These are phyloP conservation scores for Euphonia xanthogaster DNA, from an alignment of 2,797 vertebrate genomes.

Conservation along the genomic window DNA sequence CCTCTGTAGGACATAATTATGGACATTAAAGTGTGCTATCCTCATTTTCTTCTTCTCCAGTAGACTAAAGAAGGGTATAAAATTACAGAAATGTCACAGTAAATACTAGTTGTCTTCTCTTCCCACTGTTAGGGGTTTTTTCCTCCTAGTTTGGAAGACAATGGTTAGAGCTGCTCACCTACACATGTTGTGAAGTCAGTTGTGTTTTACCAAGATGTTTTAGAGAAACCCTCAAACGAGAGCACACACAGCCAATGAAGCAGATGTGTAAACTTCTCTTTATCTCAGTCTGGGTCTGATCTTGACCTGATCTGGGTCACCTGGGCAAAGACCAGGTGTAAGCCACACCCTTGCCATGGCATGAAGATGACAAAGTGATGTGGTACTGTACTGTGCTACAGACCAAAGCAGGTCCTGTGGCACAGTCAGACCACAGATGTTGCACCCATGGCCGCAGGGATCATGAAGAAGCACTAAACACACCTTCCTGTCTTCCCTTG, in stretches of 20 bases:
- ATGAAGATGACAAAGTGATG: background rate
- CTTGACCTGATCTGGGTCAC: background rate
- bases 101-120: background rate
- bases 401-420: background rate
- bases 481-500: background rate
- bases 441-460: background rate
- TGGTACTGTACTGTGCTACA: rapidly evolving
- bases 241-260: background rate
- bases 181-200: rapidly evolving
- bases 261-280: background rate
- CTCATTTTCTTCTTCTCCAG: background rate
- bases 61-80: background rate
- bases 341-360: background rate
- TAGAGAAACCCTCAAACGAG: background rate
- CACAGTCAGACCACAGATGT: background rate
- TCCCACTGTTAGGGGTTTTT: rapidly evolving
- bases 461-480: background rate
- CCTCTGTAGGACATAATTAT: background rate
- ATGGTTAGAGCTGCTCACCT: background rate
- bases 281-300: background rate
- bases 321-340: background rate
- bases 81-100: background rate
- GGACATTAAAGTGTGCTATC: background rate
- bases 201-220: background rate
- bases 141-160: background rate